A percentile compares a stretch with the other conserved stretches of the same genome.
Evolutionary conservation across 2,888 invertebrate species (phyloP).

Genomic region (Lithodes maja): DNA sequence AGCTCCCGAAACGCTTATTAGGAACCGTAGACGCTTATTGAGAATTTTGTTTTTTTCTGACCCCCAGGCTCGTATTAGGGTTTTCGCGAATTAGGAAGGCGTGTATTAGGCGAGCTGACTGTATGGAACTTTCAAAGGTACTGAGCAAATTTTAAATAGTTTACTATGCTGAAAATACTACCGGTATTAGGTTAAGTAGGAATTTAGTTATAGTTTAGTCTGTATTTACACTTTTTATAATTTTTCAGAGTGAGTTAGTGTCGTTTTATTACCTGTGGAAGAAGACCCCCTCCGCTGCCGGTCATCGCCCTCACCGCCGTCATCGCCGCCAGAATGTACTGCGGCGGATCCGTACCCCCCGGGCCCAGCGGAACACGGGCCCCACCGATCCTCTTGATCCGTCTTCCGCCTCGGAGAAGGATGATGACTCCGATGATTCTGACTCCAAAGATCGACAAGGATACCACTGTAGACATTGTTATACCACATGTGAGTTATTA

Average conservation of each 20-base stretch:
- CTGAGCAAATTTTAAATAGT: too few species aligned
- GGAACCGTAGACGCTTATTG: too few species aligned
- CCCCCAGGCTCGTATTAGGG: too few species aligned
- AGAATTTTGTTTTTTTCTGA: too few species aligned
- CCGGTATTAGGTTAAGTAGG: too few species aligned
- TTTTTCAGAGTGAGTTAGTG: slow-evolving; percentile 88
- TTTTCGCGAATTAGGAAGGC: too few species aligned
- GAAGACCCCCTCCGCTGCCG: slow-evolving; percentile 98
- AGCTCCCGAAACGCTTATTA: too few species aligned
- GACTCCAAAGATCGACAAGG: slow-evolving; percentile 70
- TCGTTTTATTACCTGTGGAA: slow-evolving; percentile 99
- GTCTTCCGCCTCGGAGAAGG: slow-evolving; percentile 70
- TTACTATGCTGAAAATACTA: too few species aligned
- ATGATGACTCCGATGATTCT: slow-evolving; percentile 70
- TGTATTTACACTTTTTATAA: too few species aligned
- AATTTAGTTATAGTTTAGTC: too few species aligned
- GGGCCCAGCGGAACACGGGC: slow-evolving; percentile 85
- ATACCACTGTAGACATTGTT: slow-evolving; percentile 70
- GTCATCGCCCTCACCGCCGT: slow-evolving; percentile 94
- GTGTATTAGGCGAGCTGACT: too few species aligned
- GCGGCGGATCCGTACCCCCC: slow-evolving; percentile 89
- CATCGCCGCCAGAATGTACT: slow-evolving; percentile 87
- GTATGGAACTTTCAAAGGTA: too few species aligned
- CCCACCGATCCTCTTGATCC: slow-evolving; percentile 71
- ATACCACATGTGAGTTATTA: slow-evolving; percentile 66